Conservation (phyloP, 2,113 vertebrate genomes). For the Tretioscincus oriximinensis region DNA sequence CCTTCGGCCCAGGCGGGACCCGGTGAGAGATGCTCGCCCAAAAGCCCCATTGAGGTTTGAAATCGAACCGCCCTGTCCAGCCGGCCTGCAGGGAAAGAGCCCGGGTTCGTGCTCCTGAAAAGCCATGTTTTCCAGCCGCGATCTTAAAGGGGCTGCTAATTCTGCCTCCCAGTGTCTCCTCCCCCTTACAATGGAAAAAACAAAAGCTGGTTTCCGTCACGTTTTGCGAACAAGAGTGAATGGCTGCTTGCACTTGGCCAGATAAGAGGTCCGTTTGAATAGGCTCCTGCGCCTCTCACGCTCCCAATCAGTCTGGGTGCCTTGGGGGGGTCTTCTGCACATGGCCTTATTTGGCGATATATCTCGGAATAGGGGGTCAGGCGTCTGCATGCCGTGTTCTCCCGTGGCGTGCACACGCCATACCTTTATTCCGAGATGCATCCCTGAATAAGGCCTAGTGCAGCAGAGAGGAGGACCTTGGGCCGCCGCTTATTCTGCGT, state of each 20-base stretch:
- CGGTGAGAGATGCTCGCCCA: not conserved
- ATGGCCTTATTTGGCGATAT: no score
- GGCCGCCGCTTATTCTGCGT: not conserved
- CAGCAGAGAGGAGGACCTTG: no score
- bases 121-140: not conserved
- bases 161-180: no score
- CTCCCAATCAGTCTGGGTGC: not conserved
- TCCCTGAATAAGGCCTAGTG: no score
- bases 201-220: not conserved
- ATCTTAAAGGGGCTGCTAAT: no score
- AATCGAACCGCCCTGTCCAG: not conserved
- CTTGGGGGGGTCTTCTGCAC: not conserved
- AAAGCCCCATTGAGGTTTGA: not conserved
- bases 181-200: no score
- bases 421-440: no score
- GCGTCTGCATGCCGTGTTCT: no score
- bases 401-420: no score
- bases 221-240: not conserved
- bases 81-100: not conserved
- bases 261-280: no score
- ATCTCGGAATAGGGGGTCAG: no score
- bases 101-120: not conserved
- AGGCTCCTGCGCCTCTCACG: not conserved
- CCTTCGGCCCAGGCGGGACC: not conserved
- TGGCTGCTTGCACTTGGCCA: not conserved